Conservation (phyloP, 2,888 invertebrate genomes). For the Stenoptilia bipunctidactyla region DNA sequence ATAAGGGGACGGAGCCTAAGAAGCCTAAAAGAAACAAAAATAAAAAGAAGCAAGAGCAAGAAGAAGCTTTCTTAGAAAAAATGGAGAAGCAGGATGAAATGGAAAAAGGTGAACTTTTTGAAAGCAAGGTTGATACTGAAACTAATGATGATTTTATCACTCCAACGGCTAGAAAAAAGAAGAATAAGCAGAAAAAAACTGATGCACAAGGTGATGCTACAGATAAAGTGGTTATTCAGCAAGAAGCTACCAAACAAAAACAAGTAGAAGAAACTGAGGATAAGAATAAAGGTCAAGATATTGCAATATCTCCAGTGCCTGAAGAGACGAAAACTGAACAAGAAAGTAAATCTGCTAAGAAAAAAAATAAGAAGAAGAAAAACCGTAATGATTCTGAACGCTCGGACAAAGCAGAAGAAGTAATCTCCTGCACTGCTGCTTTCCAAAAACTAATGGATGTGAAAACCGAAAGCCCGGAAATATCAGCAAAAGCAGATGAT, state of each 20-base stretch:
- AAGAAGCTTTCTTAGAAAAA: conserved; percentile 11
- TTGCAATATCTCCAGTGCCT: conserved; percentile 1
- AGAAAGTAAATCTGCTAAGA: conserved; percentile 24
- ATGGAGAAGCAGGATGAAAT: background rate
- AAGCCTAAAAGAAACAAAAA: conserved; percentile 59
- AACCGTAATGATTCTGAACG: conserved; percentile 46
- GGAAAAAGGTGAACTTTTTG: background rate
- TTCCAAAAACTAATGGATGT: conserved; percentile 33
- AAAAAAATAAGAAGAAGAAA: conserved; percentile 57
- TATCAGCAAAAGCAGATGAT: conserved; percentile 6
- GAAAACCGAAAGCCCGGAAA: conserved; percentile 19
- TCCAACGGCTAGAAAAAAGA: conserved; percentile 46
- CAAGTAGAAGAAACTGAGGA: background rate
- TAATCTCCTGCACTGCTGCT: conserved; percentile 34
- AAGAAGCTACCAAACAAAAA: background rate
- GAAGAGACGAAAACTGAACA: conserved; percentile 17
- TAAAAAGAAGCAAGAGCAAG: conserved; percentile 47
- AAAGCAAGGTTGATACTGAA: background rate
- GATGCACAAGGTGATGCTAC: conserved; percentile 13
- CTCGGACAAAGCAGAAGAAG: conserved; percentile 38
- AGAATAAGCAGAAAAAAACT: conserved; percentile 41
- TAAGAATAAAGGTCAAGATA: background rate
- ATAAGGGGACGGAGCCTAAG: conserved; percentile 31
- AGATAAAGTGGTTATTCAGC: conserved; percentile 11
- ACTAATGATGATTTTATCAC: conserved; percentile 15